phyloP scores from a whole-genome alignment of 2,888 invertebrate genomes.

The Latheticus oryzae region DNA sequence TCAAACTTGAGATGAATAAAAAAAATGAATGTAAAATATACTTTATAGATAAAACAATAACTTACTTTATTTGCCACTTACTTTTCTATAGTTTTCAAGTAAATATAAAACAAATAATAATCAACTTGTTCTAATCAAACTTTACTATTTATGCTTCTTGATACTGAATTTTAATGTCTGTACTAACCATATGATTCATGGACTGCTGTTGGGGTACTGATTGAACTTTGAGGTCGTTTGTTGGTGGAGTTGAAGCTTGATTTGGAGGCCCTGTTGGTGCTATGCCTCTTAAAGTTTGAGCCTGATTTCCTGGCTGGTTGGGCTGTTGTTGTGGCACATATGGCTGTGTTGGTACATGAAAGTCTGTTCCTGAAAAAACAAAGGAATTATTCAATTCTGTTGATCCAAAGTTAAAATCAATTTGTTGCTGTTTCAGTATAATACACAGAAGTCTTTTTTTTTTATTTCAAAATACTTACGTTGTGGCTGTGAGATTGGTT shows the following conservation, averaged over 20 bases:
- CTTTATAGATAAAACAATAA: no score
- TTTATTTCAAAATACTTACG: slow-evolving; percentile 45
- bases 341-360: slow-evolving; percentile 53
- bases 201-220: slow-evolving; percentile 54
- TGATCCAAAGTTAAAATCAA: neutral
- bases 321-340: slow-evolving; percentile 59
- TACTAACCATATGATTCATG: slow-evolving; percentile 59
- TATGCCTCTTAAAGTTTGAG: slow-evolving; percentile 61
- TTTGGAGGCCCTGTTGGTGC: slow-evolving; percentile 63
- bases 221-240: slow-evolving; percentile 62
- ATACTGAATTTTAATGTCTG: no score
- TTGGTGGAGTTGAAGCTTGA: slow-evolving; percentile 65
- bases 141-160: no score
- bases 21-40: no score
- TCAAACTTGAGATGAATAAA: no score
- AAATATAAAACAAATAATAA: no score
- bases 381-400: slow-evolving; percentile 3
- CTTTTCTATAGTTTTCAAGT: no score
- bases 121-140: no score
- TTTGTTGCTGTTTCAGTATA: slow-evolving; percentile 1
- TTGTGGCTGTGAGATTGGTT: slow-evolving; percentile 45
- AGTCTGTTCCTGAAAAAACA: slow-evolving; percentile 58
- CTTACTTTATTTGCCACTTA: no score
- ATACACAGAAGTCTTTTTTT: no score
- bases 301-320: slow-evolving; percentile 62